These are phyloP conservation scores for Bombus soroeensis DNA, from an alignment of 1,140 invertebrate genomes.

Conservation along the genomic window DNA sequence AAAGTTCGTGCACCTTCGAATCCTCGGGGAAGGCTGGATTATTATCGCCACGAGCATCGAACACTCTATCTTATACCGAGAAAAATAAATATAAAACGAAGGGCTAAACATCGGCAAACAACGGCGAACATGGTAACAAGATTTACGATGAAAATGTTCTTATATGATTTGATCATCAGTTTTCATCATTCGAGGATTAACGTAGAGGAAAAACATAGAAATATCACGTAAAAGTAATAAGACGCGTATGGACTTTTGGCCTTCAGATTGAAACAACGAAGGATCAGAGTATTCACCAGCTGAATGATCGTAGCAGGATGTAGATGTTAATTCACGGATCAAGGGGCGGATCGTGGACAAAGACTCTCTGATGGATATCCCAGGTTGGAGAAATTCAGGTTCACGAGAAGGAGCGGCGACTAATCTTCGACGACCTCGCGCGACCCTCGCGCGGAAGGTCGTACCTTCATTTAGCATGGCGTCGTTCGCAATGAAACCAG, in stretches of 20 bases:
- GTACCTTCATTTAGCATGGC: slow-evolving; percentile 65
- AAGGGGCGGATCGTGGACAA: background rate
- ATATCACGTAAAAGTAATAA: background rate
- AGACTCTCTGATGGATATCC: slow-evolving; percentile 14
- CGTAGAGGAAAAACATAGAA: background rate
- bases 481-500: slow-evolving; percentile 65
- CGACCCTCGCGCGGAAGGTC: slow-evolving; percentile 60
- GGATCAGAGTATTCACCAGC: too few relatives aligned
- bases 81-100: background rate
- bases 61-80: background rate
- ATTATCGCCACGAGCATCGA: background rate
- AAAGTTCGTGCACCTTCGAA: background rate
- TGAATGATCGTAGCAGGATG: background rate
- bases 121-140: too few relatives aligned
- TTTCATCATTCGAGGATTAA: background rate
- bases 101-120: too few relatives aligned
- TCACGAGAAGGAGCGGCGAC: slow-evolving; percentile 46
- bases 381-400: slow-evolving; percentile 36
- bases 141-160: background rate
- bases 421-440: slow-evolving; percentile 55
- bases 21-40: background rate
- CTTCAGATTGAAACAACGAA: background rate
- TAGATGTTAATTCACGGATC: slow-evolving; percentile 7
- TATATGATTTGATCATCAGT: background rate
- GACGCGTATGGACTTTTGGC: background rate